Evolutionary conservation across 2,113 vertebrate species (phyloP).

Genomic region (Pungitius pungitius): DNA sequence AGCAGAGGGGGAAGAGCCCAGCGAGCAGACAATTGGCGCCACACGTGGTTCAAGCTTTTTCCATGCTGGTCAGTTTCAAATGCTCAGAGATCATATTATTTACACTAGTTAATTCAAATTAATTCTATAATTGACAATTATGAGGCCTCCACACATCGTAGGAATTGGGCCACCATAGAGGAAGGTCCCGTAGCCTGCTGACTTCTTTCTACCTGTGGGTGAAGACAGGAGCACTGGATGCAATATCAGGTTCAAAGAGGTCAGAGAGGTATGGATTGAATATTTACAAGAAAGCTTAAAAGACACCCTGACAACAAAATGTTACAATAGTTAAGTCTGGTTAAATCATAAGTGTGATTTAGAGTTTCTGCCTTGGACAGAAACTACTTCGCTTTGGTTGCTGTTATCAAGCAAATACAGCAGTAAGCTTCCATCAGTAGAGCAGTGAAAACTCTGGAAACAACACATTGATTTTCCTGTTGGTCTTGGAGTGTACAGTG

Average conservation of each 20-base stretch:
- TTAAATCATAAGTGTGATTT: background rate
- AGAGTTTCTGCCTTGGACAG: background rate
- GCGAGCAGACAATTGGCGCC: constrained; percentile 9
- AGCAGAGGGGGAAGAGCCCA: background rate
- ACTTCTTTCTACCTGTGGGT: too few species aligned
- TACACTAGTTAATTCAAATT: constrained; percentile 2
- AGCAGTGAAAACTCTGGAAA: background rate
- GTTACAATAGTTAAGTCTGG: background rate
- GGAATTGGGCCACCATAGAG: too few species aligned
- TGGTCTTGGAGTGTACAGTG: background rate
- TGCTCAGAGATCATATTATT: constrained; percentile 10
- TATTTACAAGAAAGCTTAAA: too few species aligned
- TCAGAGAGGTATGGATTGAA: too few species aligned
- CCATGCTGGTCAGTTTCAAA: constrained; percentile 11
- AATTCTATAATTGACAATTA: constrained; percentile 10
- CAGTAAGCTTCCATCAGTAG: background rate
- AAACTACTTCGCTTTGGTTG: background rate
- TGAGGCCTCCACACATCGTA: too few species aligned
- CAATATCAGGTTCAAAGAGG: too few species aligned
- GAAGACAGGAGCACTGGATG: too few species aligned
- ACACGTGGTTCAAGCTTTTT: constrained; percentile 17
- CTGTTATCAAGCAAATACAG: background rate
- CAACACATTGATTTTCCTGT: background rate
- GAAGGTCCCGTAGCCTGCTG: too few species aligned
- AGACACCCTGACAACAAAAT: too few species aligned